A percentile compares a stretch with the other conserved stretches of the same genome.
Evolutionary conservation across 2,888 invertebrate genomes (phyloP).

Genomic region (Terebella lapidaria): DNA sequence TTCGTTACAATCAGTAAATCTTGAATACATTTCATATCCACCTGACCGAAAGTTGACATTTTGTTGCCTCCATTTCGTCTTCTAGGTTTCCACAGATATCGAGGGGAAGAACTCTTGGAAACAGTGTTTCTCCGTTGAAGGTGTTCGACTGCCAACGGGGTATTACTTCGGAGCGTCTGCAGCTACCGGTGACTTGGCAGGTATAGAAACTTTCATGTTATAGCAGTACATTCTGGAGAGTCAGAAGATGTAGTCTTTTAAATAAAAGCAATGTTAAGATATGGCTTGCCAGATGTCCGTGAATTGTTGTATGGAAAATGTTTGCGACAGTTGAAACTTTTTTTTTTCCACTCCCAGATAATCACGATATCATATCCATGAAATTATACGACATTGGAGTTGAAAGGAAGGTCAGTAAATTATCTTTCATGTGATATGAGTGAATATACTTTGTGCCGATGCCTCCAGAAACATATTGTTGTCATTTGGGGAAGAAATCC

Average conservation of each 20-base stretch:
- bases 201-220: slow-evolving; percentile 31
- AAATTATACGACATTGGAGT: slow-evolving; percentile 88
- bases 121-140: slow-evolving; percentile 82
- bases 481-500: too few relatives aligned
- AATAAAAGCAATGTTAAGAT: too few relatives aligned
- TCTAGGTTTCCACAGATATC: slow-evolving; percentile 81
- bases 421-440: too few relatives aligned
- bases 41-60: too few relatives aligned
- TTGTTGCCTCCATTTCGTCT: not conserved
- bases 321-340: too few relatives aligned
- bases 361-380: slow-evolving; percentile 88
- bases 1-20: too few relatives aligned
- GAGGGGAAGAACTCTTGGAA: slow-evolving; percentile 91
- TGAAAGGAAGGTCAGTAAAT: slow-evolving; percentile 54
- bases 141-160: slow-evolving; percentile 87
- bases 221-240: not conserved
- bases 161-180: slow-evolving; percentile 92
- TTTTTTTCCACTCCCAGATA: slow-evolving; percentile 64
- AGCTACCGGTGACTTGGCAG: slow-evolving; percentile 86
- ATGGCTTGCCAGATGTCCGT: too few relatives aligned
- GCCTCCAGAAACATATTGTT: too few relatives aligned
- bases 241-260: not conserved
- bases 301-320: too few relatives aligned
- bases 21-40: too few relatives aligned
- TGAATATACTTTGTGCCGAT: too few relatives aligned